phyloP scores from a whole-genome alignment of 2,113 vertebrate species.

The Nyctereutes procyonoides region DNA sequence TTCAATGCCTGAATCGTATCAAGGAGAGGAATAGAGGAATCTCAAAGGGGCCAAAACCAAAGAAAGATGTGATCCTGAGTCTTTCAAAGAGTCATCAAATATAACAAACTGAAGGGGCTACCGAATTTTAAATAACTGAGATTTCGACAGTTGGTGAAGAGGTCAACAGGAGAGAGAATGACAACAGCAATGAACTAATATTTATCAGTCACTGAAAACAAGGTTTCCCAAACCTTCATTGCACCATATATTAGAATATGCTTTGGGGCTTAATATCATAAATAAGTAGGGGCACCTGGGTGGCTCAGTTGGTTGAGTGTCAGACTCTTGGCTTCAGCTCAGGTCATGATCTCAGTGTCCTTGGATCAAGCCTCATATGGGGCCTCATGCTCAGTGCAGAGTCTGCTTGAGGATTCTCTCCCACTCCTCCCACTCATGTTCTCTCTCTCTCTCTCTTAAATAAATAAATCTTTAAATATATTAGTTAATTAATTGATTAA shows the following conservation, averaged over 20 bases:
- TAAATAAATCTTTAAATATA: background rate
- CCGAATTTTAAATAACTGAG: background rate
- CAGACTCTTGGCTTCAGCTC: background rate
- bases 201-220: background rate
- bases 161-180: background rate
- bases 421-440: background rate
- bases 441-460: background rate
- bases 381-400: background rate
- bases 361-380: background rate
- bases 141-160: background rate
- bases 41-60: background rate
- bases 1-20: accelerated
- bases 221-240: background rate
- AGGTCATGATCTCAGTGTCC: background rate
- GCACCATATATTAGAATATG: background rate
- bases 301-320: background rate
- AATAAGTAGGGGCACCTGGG: background rate
- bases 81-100: background rate
- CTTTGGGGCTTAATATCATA: background rate
- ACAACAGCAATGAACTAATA: background rate
- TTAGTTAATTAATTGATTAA: background rate
- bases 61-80: background rate
- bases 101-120: background rate
- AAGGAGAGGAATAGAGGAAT: background rate
- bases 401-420: background rate